Conservation (phyloP, 2,888 invertebrate genomes). For the Eledona agricola region DNA sequence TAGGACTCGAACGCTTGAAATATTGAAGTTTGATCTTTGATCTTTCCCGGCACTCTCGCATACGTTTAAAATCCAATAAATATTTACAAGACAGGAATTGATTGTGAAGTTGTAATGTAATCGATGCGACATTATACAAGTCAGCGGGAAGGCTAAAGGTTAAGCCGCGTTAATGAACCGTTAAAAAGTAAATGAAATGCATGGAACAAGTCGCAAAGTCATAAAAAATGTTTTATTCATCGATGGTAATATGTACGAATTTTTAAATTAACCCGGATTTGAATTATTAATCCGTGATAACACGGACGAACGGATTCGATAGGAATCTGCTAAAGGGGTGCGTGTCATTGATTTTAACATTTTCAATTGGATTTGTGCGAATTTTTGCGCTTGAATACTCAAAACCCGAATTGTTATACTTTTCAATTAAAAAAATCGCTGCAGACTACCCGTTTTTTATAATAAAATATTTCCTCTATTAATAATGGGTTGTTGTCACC, state of each 20-base stretch:
- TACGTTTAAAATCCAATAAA: constrained; percentile 3
- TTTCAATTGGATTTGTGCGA: no score
- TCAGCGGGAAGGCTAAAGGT: constrained; percentile 5
- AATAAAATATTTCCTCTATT: no score
- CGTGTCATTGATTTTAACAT: no score
- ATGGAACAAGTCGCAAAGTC: no score
- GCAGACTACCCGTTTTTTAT: no score
- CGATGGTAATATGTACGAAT: constrained; percentile 11
- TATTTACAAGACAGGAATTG: constrained; percentile 2
- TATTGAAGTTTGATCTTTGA: constrained; percentile 8
- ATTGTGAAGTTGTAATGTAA: constrained; percentile 14
- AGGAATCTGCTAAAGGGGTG: no score
- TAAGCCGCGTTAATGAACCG: constrained; percentile 15
- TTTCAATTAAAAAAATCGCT: no score
- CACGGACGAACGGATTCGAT: not conserved
- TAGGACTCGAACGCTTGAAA: not conserved
- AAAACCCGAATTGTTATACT: no score
- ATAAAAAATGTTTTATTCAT: constrained; percentile 25
- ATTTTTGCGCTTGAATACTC: no score
- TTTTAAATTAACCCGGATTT: constrained; percentile 11
- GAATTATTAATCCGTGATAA: constrained; percentile 14
- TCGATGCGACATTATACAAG: constrained; percentile 9
- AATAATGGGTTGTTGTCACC: no score
- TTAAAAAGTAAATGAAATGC: constrained; percentile 11
- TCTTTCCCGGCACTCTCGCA: not conserved